These are phyloP conservation scores for Xerus rutilus DNA, from an alignment of 2,797 vertebrate genomes.

Conservation along the genomic window DNA sequence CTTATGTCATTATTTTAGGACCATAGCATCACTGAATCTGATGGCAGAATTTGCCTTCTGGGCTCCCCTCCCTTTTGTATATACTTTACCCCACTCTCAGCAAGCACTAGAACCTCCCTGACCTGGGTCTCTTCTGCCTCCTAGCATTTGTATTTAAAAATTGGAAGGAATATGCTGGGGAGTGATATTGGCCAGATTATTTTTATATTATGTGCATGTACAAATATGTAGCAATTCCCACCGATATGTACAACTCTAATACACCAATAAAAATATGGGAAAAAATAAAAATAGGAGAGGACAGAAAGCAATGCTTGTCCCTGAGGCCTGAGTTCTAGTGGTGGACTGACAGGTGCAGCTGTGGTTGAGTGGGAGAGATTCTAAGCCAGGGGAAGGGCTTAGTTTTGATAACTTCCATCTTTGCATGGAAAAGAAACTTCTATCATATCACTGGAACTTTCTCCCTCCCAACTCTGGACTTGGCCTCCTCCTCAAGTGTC, in stretches of 20 bases:
- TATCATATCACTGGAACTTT: neutral
- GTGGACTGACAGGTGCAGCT: neutral
- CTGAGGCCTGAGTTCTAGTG: neutral
- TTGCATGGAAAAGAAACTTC: neutral
- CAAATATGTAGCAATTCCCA: no score
- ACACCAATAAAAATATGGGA: no score
- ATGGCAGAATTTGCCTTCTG: neutral
- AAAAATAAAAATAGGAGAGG: neutral
- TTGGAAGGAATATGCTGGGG: no score
- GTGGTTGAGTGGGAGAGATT: no score
- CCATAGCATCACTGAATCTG: neutral
- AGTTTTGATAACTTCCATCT: neutral
- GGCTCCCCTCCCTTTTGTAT: no score
- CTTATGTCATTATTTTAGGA: neutral
- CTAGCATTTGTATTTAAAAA: neutral
- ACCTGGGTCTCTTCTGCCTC: neutral
- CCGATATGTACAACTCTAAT: no score
- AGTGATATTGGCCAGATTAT: no score
- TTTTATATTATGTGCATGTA: no score
- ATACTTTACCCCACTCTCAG: neutral
- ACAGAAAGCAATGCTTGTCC: neutral
- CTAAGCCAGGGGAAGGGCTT: neutral
- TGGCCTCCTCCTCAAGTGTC: neutral
- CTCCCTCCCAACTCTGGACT: neutral
- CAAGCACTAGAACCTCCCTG: neutral